Conservation (phyloP, 1,140 invertebrate genomes). For the Chironomus striatipennis region DNA sequence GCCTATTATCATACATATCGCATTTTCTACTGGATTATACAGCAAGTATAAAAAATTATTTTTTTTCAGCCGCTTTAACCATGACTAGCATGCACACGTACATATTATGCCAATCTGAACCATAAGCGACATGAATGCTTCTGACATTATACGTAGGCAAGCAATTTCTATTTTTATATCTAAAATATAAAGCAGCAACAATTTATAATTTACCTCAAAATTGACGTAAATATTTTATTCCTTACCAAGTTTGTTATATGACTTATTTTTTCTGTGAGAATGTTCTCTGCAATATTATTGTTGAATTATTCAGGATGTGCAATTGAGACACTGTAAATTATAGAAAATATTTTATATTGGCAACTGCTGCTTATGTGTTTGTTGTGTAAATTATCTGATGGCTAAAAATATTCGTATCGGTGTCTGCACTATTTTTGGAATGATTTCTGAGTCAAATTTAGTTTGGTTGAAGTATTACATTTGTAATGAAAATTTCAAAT, state of each 20-base stretch:
- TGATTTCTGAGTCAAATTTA: too few relatives aligned
- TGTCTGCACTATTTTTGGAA: too few relatives aligned
- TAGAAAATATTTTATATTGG: too few relatives aligned
- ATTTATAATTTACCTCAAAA: not conserved
- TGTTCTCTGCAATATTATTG: too few relatives aligned
- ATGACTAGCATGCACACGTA: not conserved
- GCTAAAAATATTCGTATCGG: too few relatives aligned
- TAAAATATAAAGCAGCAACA: not conserved
- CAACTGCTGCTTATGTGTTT: too few relatives aligned
- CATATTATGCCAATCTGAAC: not conserved
- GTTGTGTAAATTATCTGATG: too few relatives aligned
- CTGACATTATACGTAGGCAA: not conserved
- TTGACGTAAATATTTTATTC: slow-evolving; percentile 6
- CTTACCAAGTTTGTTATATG: not conserved
- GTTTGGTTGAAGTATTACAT: too few relatives aligned
- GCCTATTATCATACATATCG: not conserved
- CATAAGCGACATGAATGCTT: slow-evolving; percentile 8
- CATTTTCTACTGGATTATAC: not conserved
- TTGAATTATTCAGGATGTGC: too few relatives aligned
- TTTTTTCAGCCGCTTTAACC: not conserved
- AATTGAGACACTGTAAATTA: too few relatives aligned
- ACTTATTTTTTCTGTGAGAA: too few relatives aligned
- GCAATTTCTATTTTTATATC: not conserved
- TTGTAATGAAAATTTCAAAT: too few relatives aligned
- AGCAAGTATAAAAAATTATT: not conserved